Evolutionary conservation across 1,140 invertebrate species (phyloP).

Genomic region (Dreissena polymorpha): DNA sequence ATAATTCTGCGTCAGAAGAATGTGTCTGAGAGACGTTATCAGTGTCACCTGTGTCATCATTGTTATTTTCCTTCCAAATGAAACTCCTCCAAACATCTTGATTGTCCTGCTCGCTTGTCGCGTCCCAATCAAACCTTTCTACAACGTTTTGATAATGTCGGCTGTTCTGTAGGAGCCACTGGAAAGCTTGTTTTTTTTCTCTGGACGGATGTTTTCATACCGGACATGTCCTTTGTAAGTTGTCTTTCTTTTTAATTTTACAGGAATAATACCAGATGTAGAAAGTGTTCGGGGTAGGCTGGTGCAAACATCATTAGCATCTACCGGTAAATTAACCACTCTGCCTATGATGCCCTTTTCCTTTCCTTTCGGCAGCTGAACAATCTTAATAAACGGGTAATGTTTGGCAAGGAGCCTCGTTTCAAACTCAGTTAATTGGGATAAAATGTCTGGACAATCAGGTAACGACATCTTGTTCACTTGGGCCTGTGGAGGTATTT

Average conservation of each 20-base stretch:
- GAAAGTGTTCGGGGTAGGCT: conserved; percentile 44
- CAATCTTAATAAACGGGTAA: conserved; percentile 39
- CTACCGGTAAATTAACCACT: conserved; percentile 48
- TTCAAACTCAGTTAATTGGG: conserved; percentile 24
- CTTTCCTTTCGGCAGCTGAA: conserved; percentile 4
- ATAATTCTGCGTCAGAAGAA: neutral
- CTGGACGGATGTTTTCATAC: conserved; percentile 32
- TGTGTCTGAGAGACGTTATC: neutral
- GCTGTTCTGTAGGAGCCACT: conserved; percentile 28
- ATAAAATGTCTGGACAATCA: conserved; percentile 20
- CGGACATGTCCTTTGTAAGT: conserved; percentile 39
- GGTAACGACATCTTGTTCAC: conserved; percentile 16
- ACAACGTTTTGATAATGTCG: conserved; percentile 33
- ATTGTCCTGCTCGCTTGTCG: neutral
- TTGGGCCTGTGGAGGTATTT: conserved; percentile 2
- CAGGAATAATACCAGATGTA: conserved; percentile 30
- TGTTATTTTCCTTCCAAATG: neutral
- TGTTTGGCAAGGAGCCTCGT: conserved; percentile 15
- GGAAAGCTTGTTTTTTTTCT: conserved; percentile 12
- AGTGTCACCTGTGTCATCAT: neutral
- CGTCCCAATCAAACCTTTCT: conserved; percentile 11
- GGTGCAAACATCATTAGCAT: conserved; percentile 17
- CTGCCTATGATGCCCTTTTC: neutral
- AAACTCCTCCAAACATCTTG: conserved; percentile 7
- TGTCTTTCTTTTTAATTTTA: conserved; percentile 51